Conservation (phyloP, 35 echinoderm and acorn worm genomes). For the Hemicentrotus pulcherrimus region DNA sequence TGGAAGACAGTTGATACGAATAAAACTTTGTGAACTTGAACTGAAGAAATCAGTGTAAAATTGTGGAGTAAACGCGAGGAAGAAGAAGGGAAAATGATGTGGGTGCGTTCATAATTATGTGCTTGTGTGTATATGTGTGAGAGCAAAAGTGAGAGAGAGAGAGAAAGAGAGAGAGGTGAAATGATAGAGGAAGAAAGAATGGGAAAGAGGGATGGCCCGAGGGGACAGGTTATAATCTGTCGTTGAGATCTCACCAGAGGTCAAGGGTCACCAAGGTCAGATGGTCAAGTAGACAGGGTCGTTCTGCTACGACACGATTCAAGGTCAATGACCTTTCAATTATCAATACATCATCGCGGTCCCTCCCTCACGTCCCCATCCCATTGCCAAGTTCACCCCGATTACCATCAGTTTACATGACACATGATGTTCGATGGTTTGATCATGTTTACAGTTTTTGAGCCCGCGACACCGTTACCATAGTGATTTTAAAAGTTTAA, state of each 20-base stretch:
- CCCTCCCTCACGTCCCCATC: not conserved
- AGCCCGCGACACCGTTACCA: not conserved
- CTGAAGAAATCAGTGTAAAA: no score
- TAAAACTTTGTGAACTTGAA: no score
- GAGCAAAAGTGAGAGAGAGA: not conserved
- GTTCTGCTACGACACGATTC: constrained; percentile 38
- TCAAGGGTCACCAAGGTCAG: constrained; percentile 45
- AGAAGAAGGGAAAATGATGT: no score
- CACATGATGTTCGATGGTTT: not conserved
- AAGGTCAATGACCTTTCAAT: constrained; percentile 43
- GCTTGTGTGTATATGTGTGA: no score
- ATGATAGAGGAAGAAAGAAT: not conserved
- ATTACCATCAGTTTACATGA: not conserved
- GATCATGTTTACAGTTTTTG: not conserved
- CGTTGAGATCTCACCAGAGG: not conserved
- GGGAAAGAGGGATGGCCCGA: not conserved
- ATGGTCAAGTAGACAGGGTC: constrained; percentile 38
- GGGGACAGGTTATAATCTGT: constrained; percentile 14
- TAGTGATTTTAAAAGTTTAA: not conserved
- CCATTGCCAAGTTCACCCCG: not conserved
- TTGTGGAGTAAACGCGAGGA: no score
- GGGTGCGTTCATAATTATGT: no score
- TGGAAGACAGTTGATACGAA: no score
- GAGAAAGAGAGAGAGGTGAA: not conserved
- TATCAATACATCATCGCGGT: not conserved